Conservation (phyloP, 2,888 invertebrate genomes). For the Drosophila birchii region DNA sequence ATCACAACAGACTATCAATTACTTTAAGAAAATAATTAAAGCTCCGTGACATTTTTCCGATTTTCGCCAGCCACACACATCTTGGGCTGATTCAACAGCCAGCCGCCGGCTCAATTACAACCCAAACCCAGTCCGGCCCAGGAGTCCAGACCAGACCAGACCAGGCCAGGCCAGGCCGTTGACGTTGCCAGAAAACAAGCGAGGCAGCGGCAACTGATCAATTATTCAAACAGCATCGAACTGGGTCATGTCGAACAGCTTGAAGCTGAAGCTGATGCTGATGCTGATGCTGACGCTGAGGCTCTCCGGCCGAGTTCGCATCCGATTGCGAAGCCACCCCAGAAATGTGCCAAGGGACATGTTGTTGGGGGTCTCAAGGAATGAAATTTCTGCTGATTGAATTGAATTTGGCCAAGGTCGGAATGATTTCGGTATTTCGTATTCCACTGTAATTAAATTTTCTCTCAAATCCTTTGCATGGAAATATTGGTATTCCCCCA, state of each 20-base stretch:
- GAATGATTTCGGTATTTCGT: slow-evolving; percentile 65
- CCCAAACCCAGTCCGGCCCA: slow-evolving; percentile 13
- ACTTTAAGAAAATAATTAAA: slow-evolving; percentile 46
- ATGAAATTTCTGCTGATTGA: slow-evolving; percentile 63
- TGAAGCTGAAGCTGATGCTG: slow-evolving; percentile 17
- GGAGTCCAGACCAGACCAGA: slow-evolving; percentile 12
- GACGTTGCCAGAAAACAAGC: slow-evolving; percentile 36
- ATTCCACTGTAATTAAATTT: slow-evolving; percentile 72
- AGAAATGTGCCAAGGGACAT: slow-evolving; percentile 27
- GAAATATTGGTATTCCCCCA: slow-evolving; percentile 30
- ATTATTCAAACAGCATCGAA: slow-evolving; percentile 73
- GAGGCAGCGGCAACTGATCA: slow-evolving; percentile 66
- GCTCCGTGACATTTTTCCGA: slow-evolving; percentile 42
- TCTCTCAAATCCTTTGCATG: slow-evolving; percentile 43
- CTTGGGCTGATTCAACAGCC: slow-evolving; percentile 33
- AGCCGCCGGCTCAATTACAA: slow-evolving; percentile 49
- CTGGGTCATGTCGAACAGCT: slow-evolving; percentile 76
- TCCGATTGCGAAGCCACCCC: slow-evolving; percentile 22
- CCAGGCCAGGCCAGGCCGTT: slow-evolving; percentile 28
- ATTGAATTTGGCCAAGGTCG: slow-evolving; percentile 72
- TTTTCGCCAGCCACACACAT: slow-evolving; percentile 30
- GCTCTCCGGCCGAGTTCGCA: slow-evolving; percentile 4
- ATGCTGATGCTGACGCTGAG: not conserved
- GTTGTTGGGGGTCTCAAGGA: slow-evolving; percentile 28
- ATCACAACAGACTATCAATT: slow-evolving; percentile 34